These are phyloP conservation scores for Ptiloglossa arizonensis DNA, from an alignment of 1,140 invertebrate genomes.

Conservation along the genomic window DNA sequence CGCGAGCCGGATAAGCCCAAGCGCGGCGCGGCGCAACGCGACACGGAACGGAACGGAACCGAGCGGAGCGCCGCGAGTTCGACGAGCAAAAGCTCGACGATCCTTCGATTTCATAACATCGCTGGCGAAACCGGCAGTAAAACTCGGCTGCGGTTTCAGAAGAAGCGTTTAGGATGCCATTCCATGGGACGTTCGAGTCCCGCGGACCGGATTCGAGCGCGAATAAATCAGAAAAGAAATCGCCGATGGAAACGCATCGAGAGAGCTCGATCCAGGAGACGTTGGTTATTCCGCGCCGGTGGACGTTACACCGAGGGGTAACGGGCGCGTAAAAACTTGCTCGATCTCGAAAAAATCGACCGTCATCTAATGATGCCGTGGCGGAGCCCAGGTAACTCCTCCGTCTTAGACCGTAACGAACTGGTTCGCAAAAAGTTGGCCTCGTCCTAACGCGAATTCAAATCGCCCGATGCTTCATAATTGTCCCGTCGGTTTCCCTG, in stretches of 20 bases:
- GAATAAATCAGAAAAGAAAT: constrained; percentile 31
- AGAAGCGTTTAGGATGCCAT: neutral
- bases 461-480: constrained; percentile 13
- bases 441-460: constrained; percentile 29
- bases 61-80: neutral
- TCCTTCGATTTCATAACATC: neutral
- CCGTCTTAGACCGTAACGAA: constrained; percentile 33
- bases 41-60: no score
- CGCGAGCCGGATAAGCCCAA: neutral
- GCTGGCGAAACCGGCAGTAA: neutral
- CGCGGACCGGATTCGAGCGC: constrained; percentile 1
- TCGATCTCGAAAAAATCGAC: constrained; percentile 32
- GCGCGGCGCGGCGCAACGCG: no score
- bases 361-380: constrained; percentile 39
- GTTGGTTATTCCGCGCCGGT: constrained; percentile 9
- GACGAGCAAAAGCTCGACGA: neutral
- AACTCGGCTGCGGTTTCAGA: neutral
- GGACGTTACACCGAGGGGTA: constrained; percentile 24
- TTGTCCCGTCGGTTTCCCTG: neutral
- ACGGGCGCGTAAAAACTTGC: constrained; percentile 31
- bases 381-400: constrained; percentile 3
- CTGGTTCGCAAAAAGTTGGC: constrained; percentile 13
- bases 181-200: neutral
- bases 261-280: constrained; percentile 14
- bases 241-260: constrained; percentile 15